phyloP scores from a whole-genome alignment of 2,113 vertebrate genomes.

The Triplophysa tibetana region DNA sequence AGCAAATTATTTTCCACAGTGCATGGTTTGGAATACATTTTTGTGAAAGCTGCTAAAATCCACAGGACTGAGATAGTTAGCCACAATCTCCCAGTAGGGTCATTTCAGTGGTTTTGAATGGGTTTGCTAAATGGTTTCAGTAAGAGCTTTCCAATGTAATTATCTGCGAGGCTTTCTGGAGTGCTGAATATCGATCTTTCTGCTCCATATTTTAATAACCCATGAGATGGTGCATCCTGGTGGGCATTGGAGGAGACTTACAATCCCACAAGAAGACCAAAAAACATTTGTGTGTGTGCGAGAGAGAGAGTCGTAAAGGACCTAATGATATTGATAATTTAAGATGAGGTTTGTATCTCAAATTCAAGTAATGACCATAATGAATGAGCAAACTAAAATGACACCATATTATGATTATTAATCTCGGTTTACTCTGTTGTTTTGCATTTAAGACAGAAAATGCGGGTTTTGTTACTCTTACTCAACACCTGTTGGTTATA shows the following conservation, averaged over 20 bases:
- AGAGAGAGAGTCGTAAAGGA: background rate
- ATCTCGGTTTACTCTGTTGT: background rate
- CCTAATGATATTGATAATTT: background rate
- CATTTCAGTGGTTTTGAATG: constrained; percentile 25
- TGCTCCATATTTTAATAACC: constrained; percentile 53
- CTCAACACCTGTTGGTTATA: background rate
- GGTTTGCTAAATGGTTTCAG: constrained; percentile 41
- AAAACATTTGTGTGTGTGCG: background rate
- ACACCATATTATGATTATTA: background rate
- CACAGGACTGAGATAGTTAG: background rate
- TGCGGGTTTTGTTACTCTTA: background rate
- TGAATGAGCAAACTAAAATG: background rate
- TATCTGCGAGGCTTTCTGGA: constrained; percentile 26
- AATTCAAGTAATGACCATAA: background rate
- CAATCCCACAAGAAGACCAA: background rate
- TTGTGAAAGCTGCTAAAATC: background rate
- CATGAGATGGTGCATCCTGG: background rate
- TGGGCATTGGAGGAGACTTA: background rate
- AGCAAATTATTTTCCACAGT: background rate
- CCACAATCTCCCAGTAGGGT: constrained; percentile 14
- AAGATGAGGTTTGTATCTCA: background rate
- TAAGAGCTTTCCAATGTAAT: constrained; percentile 59
- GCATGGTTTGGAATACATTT: background rate
- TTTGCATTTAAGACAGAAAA: too few relatives aligned
- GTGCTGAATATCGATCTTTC: constrained; percentile 54